Evolutionary conservation across 2,888 invertebrate species (phyloP).

Genomic region (Abrostola triplasia): DNA sequence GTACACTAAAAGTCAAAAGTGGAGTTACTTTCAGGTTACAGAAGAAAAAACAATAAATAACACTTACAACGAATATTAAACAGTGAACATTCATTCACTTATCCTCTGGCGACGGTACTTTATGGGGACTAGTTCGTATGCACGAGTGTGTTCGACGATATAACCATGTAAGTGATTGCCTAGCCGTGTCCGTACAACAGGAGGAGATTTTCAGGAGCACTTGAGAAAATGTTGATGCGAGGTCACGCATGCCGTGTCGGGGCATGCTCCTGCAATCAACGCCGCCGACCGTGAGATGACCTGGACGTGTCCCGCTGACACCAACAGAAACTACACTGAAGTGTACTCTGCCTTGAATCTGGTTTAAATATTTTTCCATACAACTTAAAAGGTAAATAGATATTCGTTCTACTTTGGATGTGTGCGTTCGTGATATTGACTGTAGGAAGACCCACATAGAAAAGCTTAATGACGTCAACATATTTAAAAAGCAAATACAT

Average conservation of each 20-base stretch:
- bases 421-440: too few relatives aligned
- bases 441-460: too few relatives aligned
- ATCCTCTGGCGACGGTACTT: conserved; percentile 37
- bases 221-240: conserved; percentile 71
- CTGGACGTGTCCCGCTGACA: conserved; percentile 57
- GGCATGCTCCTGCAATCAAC: conserved; percentile 60
- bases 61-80: conserved; percentile 11
- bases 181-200: conserved; percentile 45
- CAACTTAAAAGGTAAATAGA: too few relatives aligned
- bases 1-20: too few relatives aligned
- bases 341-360: conserved; percentile 6
- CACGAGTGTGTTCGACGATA: conserved; percentile 48
- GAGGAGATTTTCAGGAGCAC: conserved; percentile 59
- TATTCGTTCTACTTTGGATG: too few relatives aligned
- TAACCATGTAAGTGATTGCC: conserved; percentile 55
- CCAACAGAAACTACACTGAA: conserved; percentile 16
- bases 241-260: conserved; percentile 72
- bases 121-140: conserved; percentile 35
- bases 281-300: conserved; percentile 67
- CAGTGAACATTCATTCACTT: conserved; percentile 17
- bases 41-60: too few relatives aligned
- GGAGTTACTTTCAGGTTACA: too few relatives aligned
- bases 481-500: not conserved
- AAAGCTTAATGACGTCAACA: too few relatives aligned
- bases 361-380: not conserved